phyloP scores from a whole-genome alignment of 2,888 invertebrate species.

The Eulithis testata region DNA sequence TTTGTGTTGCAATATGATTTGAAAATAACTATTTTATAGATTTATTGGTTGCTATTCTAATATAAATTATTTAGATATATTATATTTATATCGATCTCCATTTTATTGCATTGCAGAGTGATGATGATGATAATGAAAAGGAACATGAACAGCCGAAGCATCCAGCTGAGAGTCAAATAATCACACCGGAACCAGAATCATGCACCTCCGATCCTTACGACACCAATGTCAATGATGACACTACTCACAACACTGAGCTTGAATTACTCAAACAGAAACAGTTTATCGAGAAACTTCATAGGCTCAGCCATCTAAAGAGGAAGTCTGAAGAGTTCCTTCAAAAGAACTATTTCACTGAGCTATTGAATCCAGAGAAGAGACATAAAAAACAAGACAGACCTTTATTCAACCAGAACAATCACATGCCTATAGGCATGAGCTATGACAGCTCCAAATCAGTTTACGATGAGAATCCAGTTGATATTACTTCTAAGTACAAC shows the following conservation, averaged over 20 bases:
- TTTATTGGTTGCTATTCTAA: too few species aligned
- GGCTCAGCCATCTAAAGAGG: constrained; percentile 74
- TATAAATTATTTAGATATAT: too few species aligned
- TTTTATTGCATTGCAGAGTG: constrained; percentile 61
- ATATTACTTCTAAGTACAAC: constrained; percentile 65
- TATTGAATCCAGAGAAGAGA: constrained; percentile 70
- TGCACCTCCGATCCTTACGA: constrained; percentile 67
- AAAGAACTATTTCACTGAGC: constrained; percentile 72
- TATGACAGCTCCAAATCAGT: constrained; percentile 68
- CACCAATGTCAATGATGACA: constrained; percentile 56
- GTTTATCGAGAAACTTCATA: constrained; percentile 76
- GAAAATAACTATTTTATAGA: too few species aligned
- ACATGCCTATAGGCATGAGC: constrained; percentile 53
- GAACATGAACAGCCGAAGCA: constrained; percentile 69
- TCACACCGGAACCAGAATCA: constrained; percentile 65
- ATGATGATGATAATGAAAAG: constrained; percentile 71
- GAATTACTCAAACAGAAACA: constrained; percentile 72
- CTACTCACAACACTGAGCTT: constrained; percentile 60
- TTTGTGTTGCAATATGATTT: not conserved
- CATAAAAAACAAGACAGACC: constrained; percentile 72
- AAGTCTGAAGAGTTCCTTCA: constrained; percentile 79
- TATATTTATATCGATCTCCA: too few species aligned
- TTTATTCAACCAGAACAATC: constrained; percentile 58
- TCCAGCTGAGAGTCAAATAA: constrained; percentile 58
- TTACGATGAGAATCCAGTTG: constrained; percentile 70